phyloP scores from a whole-genome alignment of 1,140 invertebrate species.

The Diuraphis noxia region DNA sequence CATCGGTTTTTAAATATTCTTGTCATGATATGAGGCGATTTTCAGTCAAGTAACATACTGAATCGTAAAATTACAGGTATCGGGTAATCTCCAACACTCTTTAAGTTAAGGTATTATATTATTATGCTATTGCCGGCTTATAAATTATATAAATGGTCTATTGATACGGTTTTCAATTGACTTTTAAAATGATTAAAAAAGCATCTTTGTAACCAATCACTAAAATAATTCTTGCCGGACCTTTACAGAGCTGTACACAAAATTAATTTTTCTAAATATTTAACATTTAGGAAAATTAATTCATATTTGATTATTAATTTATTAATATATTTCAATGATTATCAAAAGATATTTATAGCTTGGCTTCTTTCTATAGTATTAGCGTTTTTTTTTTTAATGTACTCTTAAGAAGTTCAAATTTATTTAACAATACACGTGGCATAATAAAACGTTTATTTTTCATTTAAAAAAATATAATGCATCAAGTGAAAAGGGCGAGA shows the following conservation, averaged over 20 bases:
- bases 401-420: not conserved
- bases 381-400: not conserved
- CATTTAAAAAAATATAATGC: constrained; percentile 6
- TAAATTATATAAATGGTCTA: not conserved
- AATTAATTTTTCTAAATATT: not conserved
- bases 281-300: not conserved
- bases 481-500: not conserved
- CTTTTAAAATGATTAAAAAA: not conserved
- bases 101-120: not conserved
- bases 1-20: not conserved
- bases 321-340: not conserved
- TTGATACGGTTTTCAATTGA: not conserved
- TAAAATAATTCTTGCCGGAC: not conserved
- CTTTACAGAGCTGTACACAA: not conserved
- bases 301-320: not conserved
- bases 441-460: constrained; percentile 32
- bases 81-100: not conserved
- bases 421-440: not conserved
- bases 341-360: not conserved
- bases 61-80: not conserved
- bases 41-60: not conserved
- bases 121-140: not conserved
- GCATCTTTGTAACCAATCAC: not conserved
- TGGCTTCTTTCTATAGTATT: not conserved
- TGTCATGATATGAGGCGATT: too few species aligned